Evolutionary conservation across 2,113 vertebrate genomes (phyloP).

Genomic region (Girardinichthys multiradiatus): DNA sequence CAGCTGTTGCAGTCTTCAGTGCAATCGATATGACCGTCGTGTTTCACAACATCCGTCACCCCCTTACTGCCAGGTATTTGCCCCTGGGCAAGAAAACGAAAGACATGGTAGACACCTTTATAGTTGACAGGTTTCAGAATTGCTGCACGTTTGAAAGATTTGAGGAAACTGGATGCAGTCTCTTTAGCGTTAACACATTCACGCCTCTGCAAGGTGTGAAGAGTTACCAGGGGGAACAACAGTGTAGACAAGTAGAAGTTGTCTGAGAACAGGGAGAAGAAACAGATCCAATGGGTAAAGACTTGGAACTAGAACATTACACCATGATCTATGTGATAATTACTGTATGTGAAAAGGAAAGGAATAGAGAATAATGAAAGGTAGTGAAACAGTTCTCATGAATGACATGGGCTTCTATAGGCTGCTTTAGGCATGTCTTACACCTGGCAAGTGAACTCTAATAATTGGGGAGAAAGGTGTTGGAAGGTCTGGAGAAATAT

Average conservation of each 20-base stretch:
- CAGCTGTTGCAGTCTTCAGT: constrained; percentile 65
- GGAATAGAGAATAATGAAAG: neutral
- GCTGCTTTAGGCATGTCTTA: constrained; percentile 1
- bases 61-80: constrained; percentile 61
- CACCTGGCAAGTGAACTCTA: constrained; percentile 15
- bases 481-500: constrained; percentile 6
- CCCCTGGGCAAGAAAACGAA: constrained; percentile 46
- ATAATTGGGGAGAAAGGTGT: neutral
- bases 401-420: neutral
- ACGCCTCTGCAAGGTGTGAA: constrained; percentile 9
- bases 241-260: neutral
- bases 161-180: constrained; percentile 14
- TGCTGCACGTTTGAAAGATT: constrained; percentile 12
- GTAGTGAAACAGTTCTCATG: neutral
- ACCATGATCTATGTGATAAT: neutral
- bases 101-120: constrained; percentile 37
- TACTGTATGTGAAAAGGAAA: neutral
- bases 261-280: neutral
- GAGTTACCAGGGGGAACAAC: neutral
- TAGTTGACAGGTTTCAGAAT: constrained; percentile 37
- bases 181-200: constrained; percentile 29
- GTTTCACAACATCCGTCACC: constrained; percentile 71
- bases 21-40: constrained; percentile 70
- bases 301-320: constrained; percentile 1
- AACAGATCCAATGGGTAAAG: constrained; percentile 9